These are phyloP conservation scores for Muscina levida DNA, from an alignment of 2,888 invertebrate genomes.

Conservation along the genomic window DNA sequence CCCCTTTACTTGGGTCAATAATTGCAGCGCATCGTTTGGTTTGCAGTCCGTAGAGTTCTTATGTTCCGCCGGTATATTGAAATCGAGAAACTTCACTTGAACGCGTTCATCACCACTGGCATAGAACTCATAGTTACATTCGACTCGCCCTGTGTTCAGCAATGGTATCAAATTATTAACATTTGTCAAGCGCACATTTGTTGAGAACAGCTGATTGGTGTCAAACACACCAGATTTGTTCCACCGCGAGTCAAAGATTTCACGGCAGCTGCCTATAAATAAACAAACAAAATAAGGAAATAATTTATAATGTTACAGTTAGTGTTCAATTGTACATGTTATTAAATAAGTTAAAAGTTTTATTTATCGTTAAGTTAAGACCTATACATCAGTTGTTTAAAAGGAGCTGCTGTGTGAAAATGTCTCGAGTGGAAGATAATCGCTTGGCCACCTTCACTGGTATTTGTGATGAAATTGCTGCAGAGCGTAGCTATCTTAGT, in stretches of 20 bases:
- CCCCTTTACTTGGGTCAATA: constrained; percentile 90
- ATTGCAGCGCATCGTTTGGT: constrained; percentile 75
- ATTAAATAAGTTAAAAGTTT: constrained; percentile 36
- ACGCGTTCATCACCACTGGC: constrained; percentile 91
- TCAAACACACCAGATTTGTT: constrained; percentile 91
- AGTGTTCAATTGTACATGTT: constrained; percentile 26
- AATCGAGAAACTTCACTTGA: constrained; percentile 77
- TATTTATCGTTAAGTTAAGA: background rate
- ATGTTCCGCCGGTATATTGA: constrained; percentile 75
- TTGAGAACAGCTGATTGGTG: constrained; percentile 89
- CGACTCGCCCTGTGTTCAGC: constrained; percentile 80
- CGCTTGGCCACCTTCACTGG: constrained; percentile 88
- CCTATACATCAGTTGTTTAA: constrained; percentile 78
- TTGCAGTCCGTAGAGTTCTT: constrained; percentile 76
- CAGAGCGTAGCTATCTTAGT: constrained; percentile 88
- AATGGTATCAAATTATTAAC: constrained; percentile 60
- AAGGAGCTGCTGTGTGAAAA: constrained; percentile 85
- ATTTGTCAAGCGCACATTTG: constrained; percentile 82
- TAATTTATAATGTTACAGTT: constrained; percentile 16
- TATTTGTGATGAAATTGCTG: constrained; percentile 89
- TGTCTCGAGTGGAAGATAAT: constrained; percentile 82
- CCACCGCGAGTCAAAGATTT: constrained; percentile 88
- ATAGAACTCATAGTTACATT: constrained; percentile 93
- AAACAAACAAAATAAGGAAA: constrained; percentile 31
- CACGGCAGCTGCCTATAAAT: constrained; percentile 86